Base-by-base conservation (phyloP, 2,113 vertebrate genomes). In the Urocolius indicus region DNA sequence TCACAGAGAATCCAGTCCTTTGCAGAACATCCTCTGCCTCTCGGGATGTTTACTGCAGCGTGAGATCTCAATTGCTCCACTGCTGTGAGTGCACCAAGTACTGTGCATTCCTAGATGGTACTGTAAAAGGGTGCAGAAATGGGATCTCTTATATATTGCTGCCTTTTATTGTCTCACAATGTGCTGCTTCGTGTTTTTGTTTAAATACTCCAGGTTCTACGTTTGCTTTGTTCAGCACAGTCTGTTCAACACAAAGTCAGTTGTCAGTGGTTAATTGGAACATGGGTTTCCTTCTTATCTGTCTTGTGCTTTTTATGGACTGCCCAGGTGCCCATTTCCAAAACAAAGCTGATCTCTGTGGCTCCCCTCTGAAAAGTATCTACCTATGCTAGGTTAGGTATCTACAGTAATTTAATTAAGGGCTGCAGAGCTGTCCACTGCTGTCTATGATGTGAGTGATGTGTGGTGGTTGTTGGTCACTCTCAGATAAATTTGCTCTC, bases 281-380 rank as follows among this genome's bases (percentile, higher is more conserved):
- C 0, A 0, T 67, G 54, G 7, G 85, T 78, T 78, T 27, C 73
- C 75, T 85, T 76, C 38, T 72, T 74, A 62, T 45, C 41, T 55
- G 22, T 80, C 54, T 48, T 67, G 43, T 63, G 62, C 69, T 88
- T 72, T 72, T 91, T 73, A 82, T 23, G 58, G 61, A 67, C 30
- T 13, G 10, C 74, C 36, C 76, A 72, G 74, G 73, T 94, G 69
- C 30, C 36, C 94, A n/a, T 90, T 92, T 87, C 73, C 73, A 94
- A 87, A 93, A 68, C 24, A 77, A 75, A 75, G 16, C 18, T 45
- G 5, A 13, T 51, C 27, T 73, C 89, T 59, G 38, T 12, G 11
- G 19, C 51, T 90, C 24, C 24, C 6, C 26, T 48, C 57, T 62
- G 71, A 74, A 67, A 72, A 90, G 18, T 38, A 72, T 14, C 52